Percentiles rank a stretch among this genome's conserved stretches.
Evolutionary conservation across 2,113 vertebrate species (phyloP).

Genomic region (Manacus vitellinus): DNA sequence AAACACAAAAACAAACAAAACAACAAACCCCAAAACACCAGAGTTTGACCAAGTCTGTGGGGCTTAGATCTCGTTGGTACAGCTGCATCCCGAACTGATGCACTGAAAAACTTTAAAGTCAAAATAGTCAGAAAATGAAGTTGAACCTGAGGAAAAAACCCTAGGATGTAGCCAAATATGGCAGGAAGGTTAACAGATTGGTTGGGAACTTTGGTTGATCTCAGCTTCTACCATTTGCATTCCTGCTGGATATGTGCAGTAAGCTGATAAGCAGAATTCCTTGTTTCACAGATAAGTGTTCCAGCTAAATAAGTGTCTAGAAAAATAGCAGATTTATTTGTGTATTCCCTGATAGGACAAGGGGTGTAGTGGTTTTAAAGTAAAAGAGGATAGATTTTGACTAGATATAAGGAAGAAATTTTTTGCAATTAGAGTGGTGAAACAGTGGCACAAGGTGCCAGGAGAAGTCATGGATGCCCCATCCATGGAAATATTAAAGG

Average conservation of each 20-base stretch:
- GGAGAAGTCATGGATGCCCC: neutral
- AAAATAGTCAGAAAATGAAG: neutral
- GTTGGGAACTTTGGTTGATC: neutral
- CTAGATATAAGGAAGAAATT: neutral
- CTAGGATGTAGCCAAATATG: neutral
- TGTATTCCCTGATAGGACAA: neutral
- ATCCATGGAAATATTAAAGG: neutral
- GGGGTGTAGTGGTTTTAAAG: neutral
- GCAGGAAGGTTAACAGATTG: neutral
- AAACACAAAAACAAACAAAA: neutral
- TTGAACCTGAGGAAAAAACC: neutral
- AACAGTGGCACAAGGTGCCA: neutral
- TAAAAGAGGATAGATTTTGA: neutral
- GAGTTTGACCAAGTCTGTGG: neutral
- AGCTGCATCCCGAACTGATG: neutral
- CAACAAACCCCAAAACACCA: neutral
- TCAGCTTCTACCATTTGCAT: neutral
- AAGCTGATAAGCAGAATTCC: neutral
- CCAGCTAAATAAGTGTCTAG: neutral
- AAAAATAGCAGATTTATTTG: neutral
- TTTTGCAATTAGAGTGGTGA: neutral
- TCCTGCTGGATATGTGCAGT: neutral
- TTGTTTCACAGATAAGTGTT: neutral
- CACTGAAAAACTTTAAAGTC: neutral
- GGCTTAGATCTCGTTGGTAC: neutral